A percentile compares a stretch with the other conserved stretches of the same genome.
These are phyloP conservation scores for Echinarachnius parma DNA, from an alignment of 53 echinoderm and acorn worm species.

Conservation along the genomic window DNA sequence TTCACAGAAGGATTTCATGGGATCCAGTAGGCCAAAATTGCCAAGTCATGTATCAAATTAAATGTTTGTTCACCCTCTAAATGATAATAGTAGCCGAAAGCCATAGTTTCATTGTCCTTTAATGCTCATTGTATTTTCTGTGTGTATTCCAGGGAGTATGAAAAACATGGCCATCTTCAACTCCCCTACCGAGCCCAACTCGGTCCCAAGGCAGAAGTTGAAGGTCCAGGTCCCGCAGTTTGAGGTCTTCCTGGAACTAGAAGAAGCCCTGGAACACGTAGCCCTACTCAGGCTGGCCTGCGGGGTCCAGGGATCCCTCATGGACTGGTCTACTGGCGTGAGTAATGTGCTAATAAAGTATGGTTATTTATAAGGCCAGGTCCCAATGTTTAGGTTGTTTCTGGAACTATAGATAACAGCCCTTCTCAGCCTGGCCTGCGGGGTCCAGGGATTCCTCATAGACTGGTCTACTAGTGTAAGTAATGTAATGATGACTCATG, in stretches of 20 bases:
- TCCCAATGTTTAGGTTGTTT: too few species aligned
- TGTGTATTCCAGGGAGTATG: conserved; percentile 71
- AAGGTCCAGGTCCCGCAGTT: conserved; percentile 74
- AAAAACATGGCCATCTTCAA: conserved; percentile 93
- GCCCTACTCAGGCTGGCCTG: conserved; percentile 73
- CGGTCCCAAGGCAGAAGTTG: conserved; percentile 63
- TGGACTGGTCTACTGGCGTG: conserved; percentile 81
- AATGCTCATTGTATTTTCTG: too few species aligned
- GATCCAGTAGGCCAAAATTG: too few species aligned
- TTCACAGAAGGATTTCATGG: too few species aligned
- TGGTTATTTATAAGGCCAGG: not conserved
- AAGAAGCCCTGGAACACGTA: conserved; percentile 76
- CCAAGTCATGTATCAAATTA: too few species aligned
- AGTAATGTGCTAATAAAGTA: conserved; percentile 6
- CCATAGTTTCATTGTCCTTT: too few species aligned
- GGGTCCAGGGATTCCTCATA: not conserved
- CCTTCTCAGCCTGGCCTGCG: not conserved
- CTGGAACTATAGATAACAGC: too few species aligned
- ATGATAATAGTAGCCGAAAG: too few species aligned
- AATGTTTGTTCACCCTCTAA: too few species aligned
- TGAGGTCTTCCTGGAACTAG: conserved; percentile 67
- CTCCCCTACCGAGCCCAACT: conserved; percentile 57
- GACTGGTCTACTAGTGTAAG: not conserved
- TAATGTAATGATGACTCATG: too few species aligned
- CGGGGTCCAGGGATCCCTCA: conserved; percentile 58